Conservation (phyloP, 2,888 invertebrate genomes). For the Troides helena region DNA sequence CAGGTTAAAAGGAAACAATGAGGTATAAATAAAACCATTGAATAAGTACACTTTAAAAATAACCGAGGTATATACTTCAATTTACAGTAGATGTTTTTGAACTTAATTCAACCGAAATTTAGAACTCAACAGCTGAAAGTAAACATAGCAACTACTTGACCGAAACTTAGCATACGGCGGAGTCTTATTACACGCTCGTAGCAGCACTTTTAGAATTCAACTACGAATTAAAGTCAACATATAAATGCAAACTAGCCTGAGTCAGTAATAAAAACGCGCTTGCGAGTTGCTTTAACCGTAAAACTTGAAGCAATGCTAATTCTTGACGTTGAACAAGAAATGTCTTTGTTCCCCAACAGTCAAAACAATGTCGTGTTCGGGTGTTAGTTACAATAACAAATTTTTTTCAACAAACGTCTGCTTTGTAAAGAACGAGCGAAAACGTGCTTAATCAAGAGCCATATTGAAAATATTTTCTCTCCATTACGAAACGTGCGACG, state of each 20-base stretch:
- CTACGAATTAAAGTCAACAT: slow-evolving; percentile 42
- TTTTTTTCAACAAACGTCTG: slow-evolving; percentile 39
- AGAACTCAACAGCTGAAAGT: neutral
- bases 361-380: slow-evolving; percentile 73
- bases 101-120: neutral
- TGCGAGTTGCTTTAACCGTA: slow-evolving; percentile 52
- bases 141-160: neutral
- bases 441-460: slow-evolving; percentile 66
- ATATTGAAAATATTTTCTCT: slow-evolving; percentile 53
- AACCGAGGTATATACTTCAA: no score
- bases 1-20: no score
- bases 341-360: slow-evolving; percentile 73
- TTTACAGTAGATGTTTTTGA: neutral
- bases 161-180: neutral
- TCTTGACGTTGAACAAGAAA: slow-evolving; percentile 54
- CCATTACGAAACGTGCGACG: slow-evolving; percentile 56
- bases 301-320: slow-evolving; percentile 63
- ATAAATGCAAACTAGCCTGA: slow-evolving; percentile 50
- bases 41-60: no score
- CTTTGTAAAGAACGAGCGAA: slow-evolving; percentile 39
- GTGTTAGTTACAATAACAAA: slow-evolving; percentile 72
- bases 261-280: slow-evolving; percentile 49
- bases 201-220: slow-evolving; percentile 40
- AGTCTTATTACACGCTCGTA: slow-evolving; percentile 37
- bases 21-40: no score